A percentile compares a stretch with the other conserved stretches of the same genome.
Conservation (phyloP, 2,113 vertebrate genomes). For the Potamarius usumacintae region DNA sequence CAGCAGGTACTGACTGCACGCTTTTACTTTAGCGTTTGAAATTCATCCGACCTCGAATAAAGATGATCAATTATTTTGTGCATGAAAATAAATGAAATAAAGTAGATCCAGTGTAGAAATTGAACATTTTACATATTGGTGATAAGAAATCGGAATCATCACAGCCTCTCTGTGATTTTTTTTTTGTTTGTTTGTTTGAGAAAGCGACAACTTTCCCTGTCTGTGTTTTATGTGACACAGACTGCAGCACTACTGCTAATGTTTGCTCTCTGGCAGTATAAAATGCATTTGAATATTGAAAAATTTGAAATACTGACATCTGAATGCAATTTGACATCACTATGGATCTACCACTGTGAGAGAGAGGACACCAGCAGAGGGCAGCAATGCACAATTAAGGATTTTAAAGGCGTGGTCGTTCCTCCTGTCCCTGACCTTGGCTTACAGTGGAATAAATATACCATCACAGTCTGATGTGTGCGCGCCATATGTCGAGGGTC, state of each 20-base stretch:
- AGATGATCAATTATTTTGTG: neutral
- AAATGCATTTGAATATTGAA: neutral
- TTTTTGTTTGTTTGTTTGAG: neutral
- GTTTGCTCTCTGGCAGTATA: neutral
- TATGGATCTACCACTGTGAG: neutral
- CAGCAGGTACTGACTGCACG: neutral
- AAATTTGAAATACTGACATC: neutral
- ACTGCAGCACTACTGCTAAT: neutral
- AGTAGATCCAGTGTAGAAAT: neutral
- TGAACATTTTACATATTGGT: neutral
- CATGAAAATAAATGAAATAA: neutral
- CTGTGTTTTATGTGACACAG: neutral
- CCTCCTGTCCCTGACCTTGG: slow-evolving; percentile 19
- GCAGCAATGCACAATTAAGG: slow-evolving; percentile 45
- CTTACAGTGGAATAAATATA: slow-evolving; percentile 14
- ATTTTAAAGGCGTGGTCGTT: slow-evolving; percentile 30
- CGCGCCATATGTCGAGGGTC: neutral
- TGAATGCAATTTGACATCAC: neutral
- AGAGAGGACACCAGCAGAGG: slow-evolving; percentile 38
- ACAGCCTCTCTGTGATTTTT: neutral
- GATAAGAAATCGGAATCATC: neutral
- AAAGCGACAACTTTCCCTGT: neutral
- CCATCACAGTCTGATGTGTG: neutral
- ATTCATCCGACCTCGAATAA: neutral
- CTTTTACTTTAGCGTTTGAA: neutral